These are phyloP conservation scores for Oligia latruncula DNA, from an alignment of 2,888 invertebrate genomes.

Conservation along the genomic window DNA sequence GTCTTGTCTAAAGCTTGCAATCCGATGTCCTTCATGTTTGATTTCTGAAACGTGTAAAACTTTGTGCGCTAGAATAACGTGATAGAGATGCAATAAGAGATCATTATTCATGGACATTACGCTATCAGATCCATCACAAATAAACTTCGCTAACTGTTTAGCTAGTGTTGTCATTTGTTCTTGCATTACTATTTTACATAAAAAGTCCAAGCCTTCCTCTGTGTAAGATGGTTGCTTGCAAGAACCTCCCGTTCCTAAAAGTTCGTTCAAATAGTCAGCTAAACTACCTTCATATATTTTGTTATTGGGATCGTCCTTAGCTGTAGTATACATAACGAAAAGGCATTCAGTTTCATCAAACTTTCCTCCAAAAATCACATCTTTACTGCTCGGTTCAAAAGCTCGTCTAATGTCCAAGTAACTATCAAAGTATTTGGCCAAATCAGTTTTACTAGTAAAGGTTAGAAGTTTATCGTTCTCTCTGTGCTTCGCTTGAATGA, in stretches of 20 bases:
- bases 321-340: conserved; percentile 62
- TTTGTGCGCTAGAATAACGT: conserved; percentile 40
- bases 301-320: conserved; percentile 33
- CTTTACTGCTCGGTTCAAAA: conserved; percentile 33
- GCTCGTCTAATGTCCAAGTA: conserved; percentile 41
- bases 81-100: conserved; percentile 38
- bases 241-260: conserved; percentile 50
- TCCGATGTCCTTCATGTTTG: conserved; percentile 31
- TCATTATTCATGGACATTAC: conserved; percentile 50
- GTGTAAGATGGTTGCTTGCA: conserved; percentile 24
- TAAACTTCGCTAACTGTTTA: conserved; percentile 31
- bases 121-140: conserved; percentile 18
- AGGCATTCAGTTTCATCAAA: conserved; percentile 46
- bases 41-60: conserved; percentile 45
- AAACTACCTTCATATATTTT: conserved; percentile 1
- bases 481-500: conserved; percentile 48
- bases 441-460: conserved; percentile 37
- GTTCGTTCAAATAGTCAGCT: conserved; percentile 24
- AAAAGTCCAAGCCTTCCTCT: conserved; percentile 35
- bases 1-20: conserved; percentile 26
- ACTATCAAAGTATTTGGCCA: conserved; percentile 43
- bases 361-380: conserved; percentile 37
- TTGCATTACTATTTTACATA: conserved; percentile 42
- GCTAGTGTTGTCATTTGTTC: conserved; percentile 44
- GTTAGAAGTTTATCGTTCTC: conserved; percentile 43